Evolutionary conservation across 2,888 invertebrate species (phyloP).

Genomic region (Hypomecis punctinalis): DNA sequence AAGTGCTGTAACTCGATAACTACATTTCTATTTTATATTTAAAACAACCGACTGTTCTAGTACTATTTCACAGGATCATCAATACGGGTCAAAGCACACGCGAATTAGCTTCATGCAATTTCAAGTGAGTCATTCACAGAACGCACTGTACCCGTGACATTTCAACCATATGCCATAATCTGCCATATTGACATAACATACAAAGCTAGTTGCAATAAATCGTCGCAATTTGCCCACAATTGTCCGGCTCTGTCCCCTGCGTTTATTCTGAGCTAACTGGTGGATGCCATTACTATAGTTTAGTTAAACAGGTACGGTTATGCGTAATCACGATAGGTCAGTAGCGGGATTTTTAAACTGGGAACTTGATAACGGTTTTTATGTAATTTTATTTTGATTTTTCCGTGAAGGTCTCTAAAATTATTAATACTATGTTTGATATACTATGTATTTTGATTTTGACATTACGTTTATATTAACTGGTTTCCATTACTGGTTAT

Average conservation of each 20-base stretch:
- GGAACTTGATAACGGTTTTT: conserved; percentile 1
- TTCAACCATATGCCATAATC: conserved; percentile 25
- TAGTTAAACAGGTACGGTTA: conserved; percentile 19
- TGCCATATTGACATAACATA: conserved; percentile 36
- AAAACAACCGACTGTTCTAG: no score
- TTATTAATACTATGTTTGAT: no score
- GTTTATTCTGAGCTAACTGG: conserved; percentile 31
- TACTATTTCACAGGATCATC: neutral
- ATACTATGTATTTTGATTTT: no score
- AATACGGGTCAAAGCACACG: neutral
- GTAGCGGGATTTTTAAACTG: conserved; percentile 8
- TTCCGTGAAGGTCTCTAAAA: no score
- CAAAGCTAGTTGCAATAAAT: conserved; percentile 34
- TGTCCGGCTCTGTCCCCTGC: conserved; percentile 31
- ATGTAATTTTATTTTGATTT: neutral
- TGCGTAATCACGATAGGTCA: conserved; percentile 8
- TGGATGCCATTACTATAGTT: conserved; percentile 20
- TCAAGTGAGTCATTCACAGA: conserved; percentile 10
- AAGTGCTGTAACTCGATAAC: no score
- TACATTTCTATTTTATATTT: no score
- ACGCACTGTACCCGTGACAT: conserved; percentile 11
- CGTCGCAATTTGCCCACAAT: conserved; percentile 38
- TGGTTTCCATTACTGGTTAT: no score
- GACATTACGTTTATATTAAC: no score
- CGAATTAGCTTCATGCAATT: conserved; percentile 8